phyloP scores from a whole-genome alignment of 2,113 vertebrate genomes.

The Picathartes gymnocephalus region DNA sequence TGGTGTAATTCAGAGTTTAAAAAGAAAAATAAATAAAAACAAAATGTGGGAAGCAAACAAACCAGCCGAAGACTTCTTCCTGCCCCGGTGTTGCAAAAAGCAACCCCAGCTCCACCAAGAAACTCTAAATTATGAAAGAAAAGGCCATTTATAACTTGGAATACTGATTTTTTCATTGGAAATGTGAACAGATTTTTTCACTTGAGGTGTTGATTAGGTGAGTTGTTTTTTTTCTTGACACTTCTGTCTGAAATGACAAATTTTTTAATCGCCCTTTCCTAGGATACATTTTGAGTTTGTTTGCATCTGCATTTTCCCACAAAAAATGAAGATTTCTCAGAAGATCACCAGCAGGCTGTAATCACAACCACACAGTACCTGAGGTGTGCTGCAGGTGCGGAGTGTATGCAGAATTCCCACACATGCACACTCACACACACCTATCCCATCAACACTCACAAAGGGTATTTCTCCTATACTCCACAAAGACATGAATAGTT shows the following conservation, averaged over 20 bases:
- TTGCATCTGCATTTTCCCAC: background rate
- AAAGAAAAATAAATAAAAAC: background rate
- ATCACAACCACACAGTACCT: background rate
- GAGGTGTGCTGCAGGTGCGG: background rate
- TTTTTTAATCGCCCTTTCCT: background rate
- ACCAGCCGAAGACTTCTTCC: background rate
- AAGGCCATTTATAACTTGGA: background rate
- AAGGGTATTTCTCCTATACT: background rate
- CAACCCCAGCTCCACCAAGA: background rate
- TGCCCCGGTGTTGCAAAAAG: background rate
- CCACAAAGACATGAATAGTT: background rate
- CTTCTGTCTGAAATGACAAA: background rate
- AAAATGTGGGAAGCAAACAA: background rate
- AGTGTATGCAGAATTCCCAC: background rate
- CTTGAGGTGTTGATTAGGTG: background rate
- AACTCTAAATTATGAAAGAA: background rate
- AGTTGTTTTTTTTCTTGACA: background rate
- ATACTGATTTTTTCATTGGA: background rate
- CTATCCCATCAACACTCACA: too few species aligned
- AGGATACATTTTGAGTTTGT: background rate
- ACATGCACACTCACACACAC: background rate
- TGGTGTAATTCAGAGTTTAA: background rate
- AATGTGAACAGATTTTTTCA: background rate
- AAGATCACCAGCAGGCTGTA: background rate
- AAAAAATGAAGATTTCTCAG: background rate